Base-by-base conservation (phyloP, 2,888 invertebrate species). In the Andrena minutula region DNA sequence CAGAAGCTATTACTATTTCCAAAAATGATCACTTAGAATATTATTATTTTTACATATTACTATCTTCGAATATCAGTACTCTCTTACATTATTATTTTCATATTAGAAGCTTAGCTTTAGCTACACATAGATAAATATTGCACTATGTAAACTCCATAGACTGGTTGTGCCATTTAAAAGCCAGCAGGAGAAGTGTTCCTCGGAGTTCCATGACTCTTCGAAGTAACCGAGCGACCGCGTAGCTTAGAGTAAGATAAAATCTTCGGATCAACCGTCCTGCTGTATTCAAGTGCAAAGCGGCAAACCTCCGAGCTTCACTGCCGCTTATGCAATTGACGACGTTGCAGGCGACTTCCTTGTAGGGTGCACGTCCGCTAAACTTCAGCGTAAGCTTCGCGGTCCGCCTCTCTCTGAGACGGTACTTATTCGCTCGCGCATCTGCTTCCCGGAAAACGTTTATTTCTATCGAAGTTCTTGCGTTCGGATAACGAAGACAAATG, bases 261-360 rank as follows among this genome's bases (percentile, higher is more conserved):
- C 71, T 30, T 5, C 47, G 12, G 63, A 68, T 79, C 63, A 32
- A 61, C 47, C 35, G 64, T 23, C 20, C 63, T 20, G 53, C 53
- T 60, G 66, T 61, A 71, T 60, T 51, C 65, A 71, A 61, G 79
- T 58, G 64, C 64, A 75, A 65, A 80, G 63, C 72, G 49, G 72
- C 58, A 69, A 77, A 76, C 60, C 75, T 61, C 8, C 8, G 35
- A 63, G 80, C 72, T 79, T 75, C 65, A 75, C 49, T 30, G 70
- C 32, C 66, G 66, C 56, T 72, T 71, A 72, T 56, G 79, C 66
- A 71, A 80, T 76, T 72, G 76, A 72, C 76, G 53, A 28, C 69
- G 56, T 79, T 69, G 49, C 75, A 49, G 56, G 16, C 47, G 56
- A 66, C 61, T 76, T 71, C 71, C 71, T 71, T 58, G 65, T 64